Evolutionary conservation across 2,888 invertebrate species (phyloP).

Genomic region (Spodoptera picta): DNA sequence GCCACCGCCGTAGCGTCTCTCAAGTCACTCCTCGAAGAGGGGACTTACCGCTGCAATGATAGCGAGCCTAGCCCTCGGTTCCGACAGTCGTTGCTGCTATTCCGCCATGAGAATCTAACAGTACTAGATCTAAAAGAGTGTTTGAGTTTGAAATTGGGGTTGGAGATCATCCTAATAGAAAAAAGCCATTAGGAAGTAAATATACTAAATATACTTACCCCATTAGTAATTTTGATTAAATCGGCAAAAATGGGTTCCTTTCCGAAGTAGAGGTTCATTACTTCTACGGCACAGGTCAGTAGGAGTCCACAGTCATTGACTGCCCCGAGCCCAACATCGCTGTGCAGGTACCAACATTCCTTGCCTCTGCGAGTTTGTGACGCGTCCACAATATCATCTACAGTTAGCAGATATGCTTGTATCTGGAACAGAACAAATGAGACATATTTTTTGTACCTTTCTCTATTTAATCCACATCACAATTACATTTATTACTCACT

Average conservation of each 20-base stretch:
- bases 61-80: no score
- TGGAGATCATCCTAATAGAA: no score
- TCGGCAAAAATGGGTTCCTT: conserved; percentile 24
- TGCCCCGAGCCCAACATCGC: conserved; percentile 28
- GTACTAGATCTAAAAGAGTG: no score
- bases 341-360: conserved; percentile 31
- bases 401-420: conserved; percentile 28
- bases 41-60: no score
- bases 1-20: no score
- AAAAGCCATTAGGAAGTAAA: no score
- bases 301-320: conserved; percentile 37
- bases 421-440: conserved; percentile 13
- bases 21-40: no score
- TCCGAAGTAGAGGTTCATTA: conserved; percentile 25
- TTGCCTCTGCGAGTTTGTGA: conserved; percentile 39
- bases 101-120: no score
- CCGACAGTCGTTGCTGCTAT: no score
- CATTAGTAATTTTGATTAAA: conserved; percentile 22
- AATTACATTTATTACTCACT: conserved; percentile 7
- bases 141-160: no score
- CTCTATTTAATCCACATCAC: background rate
- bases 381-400: conserved; percentile 34
- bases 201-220: conserved; percentile 19
- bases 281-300: conserved; percentile 24
- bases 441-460: no score